phyloP scores from a whole-genome alignment of 1,140 invertebrate genomes.

The Uloborus diversus region DNA sequence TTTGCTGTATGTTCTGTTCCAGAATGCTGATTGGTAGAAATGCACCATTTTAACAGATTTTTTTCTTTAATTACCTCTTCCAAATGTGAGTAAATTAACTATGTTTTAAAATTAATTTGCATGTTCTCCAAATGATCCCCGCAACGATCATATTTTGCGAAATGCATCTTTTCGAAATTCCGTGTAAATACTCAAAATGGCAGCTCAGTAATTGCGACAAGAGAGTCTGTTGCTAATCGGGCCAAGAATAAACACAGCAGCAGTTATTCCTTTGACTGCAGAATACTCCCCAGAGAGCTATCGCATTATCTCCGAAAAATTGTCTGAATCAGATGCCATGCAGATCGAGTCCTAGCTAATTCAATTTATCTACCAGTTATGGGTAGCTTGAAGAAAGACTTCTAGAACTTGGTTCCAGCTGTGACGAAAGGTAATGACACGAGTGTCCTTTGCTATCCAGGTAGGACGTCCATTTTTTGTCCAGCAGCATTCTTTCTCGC shows the following conservation, averaged over 20 bases:
- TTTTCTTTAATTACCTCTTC: no score
- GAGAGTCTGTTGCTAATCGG: no score
- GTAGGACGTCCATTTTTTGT: conserved; percentile 35
- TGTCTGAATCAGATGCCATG: conserved; percentile 23
- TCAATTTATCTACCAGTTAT: conserved; percentile 24
- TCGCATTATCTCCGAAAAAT: conserved; percentile 19
- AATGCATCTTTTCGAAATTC: no score
- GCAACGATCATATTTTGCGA: no score
- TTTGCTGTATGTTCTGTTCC: no score
- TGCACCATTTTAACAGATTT: no score
- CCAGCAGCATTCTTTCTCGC: conserved; percentile 13
- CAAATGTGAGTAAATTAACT: no score
- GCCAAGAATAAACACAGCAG: not conserved
- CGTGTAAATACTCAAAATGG: no score
- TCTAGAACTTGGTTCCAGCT: not conserved
- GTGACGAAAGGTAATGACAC: conserved; percentile 24
- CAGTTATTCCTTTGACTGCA: not conserved
- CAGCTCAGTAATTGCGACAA: no score
- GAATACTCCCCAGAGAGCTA: not conserved
- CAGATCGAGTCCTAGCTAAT: conserved; percentile 13
- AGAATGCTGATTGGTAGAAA: no score
- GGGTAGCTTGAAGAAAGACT: not conserved
- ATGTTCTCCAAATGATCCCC: no score
- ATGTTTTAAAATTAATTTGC: no score
- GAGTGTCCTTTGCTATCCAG: conserved; percentile 10